phyloP scores from a whole-genome alignment of 2,797 vertebrate genomes.

The Garrulus glandarius region DNA sequence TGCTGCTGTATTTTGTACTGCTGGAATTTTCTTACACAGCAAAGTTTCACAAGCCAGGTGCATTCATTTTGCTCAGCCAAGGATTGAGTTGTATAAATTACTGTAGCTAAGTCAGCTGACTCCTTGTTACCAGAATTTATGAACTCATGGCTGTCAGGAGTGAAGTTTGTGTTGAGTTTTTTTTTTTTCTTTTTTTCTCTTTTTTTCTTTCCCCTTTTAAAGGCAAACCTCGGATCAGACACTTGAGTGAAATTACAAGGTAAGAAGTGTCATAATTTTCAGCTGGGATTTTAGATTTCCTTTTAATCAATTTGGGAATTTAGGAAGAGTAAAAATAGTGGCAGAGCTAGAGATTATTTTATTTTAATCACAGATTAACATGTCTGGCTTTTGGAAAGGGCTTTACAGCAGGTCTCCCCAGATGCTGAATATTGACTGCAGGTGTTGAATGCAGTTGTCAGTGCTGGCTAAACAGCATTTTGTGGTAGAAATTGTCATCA shows the following conservation, averaged over 20 bases:
- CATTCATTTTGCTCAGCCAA: not conserved
- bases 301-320: not conserved
- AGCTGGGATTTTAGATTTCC: not conserved
- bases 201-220: not conserved
- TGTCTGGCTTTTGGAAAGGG: not conserved
- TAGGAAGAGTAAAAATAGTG: not conserved
- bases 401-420: not conserved
- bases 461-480: not conserved
- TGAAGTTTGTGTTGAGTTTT: not conserved
- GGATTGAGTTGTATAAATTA: not conserved
- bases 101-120: not conserved
- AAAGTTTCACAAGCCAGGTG: not conserved
- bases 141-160: not conserved
- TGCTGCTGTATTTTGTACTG: not conserved
- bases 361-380: not conserved
- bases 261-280: not conserved
- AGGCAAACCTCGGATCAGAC: not conserved
- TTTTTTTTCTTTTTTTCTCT: rapidly evolving
- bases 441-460: not conserved
- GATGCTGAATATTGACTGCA: not conserved
- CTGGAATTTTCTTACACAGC: not conserved
- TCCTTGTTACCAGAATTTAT: not conserved
- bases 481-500: not conserved
- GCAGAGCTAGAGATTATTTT: not conserved
- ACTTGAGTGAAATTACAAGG: not conserved